Percentiles rank a stretch among this genome's conserved stretches.
phyloP scores from a whole-genome alignment of 2,797 vertebrate genomes.

The Rhincodon typus region DNA sequence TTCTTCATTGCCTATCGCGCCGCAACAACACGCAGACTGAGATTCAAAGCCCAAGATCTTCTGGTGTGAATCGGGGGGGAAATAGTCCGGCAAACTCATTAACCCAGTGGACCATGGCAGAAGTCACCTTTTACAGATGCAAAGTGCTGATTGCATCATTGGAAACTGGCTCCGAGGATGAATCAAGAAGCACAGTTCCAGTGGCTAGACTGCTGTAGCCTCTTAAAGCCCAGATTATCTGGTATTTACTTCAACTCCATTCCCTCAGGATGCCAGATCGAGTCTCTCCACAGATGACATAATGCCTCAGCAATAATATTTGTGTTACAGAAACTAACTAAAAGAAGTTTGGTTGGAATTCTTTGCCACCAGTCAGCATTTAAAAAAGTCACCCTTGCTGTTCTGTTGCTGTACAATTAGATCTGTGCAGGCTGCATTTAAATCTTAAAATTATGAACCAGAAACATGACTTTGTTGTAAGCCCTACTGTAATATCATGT shows the following conservation, averaged over 20 bases:
- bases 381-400: not conserved
- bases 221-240: constrained; percentile 14
- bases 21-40: not conserved
- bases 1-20: not conserved
- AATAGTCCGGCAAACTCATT: not conserved
- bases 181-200: not conserved
- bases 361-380: not conserved
- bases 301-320: not conserved
- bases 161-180: constrained; percentile 4
- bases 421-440: not conserved
- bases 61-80: not conserved
- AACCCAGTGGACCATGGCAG: not conserved
- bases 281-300: not conserved
- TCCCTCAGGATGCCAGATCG: not conserved
- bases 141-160: not conserved
- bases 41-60: not conserved
- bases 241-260: constrained; percentile 3
- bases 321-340: not conserved
- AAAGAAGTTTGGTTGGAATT: not conserved
- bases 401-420: not conserved
- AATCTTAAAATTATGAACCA: not conserved
- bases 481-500: not conserved
- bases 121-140: not conserved
- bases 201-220: not conserved
- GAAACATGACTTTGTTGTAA: not conserved